Base-by-base conservation (phyloP, 2,113 vertebrate genomes). In the Orycteropus afer region DNA sequence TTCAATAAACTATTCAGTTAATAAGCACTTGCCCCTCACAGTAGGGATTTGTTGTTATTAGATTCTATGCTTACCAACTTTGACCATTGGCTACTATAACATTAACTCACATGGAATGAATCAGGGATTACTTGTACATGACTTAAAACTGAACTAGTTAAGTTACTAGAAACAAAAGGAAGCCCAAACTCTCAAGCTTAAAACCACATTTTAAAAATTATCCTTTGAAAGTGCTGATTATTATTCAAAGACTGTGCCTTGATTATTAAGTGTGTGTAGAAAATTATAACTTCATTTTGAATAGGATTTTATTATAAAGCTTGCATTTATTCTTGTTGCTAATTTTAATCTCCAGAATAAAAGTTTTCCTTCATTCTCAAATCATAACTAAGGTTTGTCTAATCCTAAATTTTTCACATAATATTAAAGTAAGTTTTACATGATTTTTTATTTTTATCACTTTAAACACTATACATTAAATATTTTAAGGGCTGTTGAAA, bases 241-340 rank as follows among this genome's bases (percentile, higher is more conserved):
- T 89, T 92, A 86, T 93, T 91, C 69, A 94, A 63, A 73, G 22
- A 63, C 18, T 77, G 40, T 49, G 37, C 23, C 10, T 78, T 92
- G 23, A 71, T 97, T 94, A 90, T 27, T 65, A 65, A 73, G 37
- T 86, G 5, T 96, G 15, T 73, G 69, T 55, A 90, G 63, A 94
- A 93, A 96, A 93, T 93, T 82, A 77, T 65, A 91, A 87, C 47
- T 93, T 97, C 27, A 65, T 91, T 93, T 89, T 93, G 45, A 90
- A 37, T 89, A 89, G 94, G 83, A 47, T 81, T 93, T 91, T 15
- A 49, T 71, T 85, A 63, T 51, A 85, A 93, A 85, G 18, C 77
- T 90, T 96, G 27, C 59, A 73, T 13, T 85, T 93, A 93, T 69
- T 95, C 27, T 89, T 94, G 27, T 42, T 87, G 51, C 22, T 89